A percentile compares a stretch with the other conserved stretches of the same genome.
Evolutionary conservation across 2,888 invertebrate species (phyloP).

Genomic region (Sphaerophoria taeniata): DNA sequence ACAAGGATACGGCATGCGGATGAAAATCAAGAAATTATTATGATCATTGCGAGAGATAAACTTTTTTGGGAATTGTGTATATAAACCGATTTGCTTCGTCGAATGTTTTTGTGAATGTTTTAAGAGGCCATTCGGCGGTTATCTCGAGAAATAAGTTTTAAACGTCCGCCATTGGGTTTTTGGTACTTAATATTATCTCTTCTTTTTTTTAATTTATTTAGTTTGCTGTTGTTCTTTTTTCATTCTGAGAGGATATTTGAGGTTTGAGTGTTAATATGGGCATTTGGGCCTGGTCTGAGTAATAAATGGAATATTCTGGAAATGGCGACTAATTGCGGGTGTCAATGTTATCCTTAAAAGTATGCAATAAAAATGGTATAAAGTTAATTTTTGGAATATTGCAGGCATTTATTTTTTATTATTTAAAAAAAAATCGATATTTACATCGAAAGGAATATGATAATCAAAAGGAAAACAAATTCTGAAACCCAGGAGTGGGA

Average conservation of each 20-base stretch:
- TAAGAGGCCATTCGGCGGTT: slow-evolving; percentile 59
- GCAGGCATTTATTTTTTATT: too few relatives aligned
- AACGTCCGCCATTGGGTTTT: slow-evolving; percentile 10
- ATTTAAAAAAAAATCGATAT: too few relatives aligned
- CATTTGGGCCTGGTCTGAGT: not conserved
- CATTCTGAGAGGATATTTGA: not conserved
- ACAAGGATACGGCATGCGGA: slow-evolving; percentile 36
- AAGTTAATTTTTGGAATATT: too few relatives aligned
- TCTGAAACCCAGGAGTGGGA: too few relatives aligned
- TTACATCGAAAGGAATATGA: too few relatives aligned
- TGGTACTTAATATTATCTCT: slow-evolving; percentile 21
- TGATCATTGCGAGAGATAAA: slow-evolving; percentile 62
- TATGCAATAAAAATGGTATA: too few relatives aligned
- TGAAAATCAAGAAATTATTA: slow-evolving; percentile 66
- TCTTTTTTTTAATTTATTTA: not conserved
- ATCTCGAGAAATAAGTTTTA: slow-evolving; percentile 56
- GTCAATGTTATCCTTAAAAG: too few relatives aligned
- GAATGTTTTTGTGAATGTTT: slow-evolving; percentile 58
- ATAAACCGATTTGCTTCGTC: slow-evolving; percentile 61
- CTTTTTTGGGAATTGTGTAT: slow-evolving; percentile 41
- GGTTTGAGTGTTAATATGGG: too few relatives aligned
- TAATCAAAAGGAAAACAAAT: too few relatives aligned
- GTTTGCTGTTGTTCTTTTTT: slow-evolving; percentile 4
- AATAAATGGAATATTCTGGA: too few relatives aligned
- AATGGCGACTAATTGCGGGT: too few relatives aligned